These are phyloP conservation scores for Poeciliopsis presidionis DNA, from an alignment of 2,797 vertebrate species.

Conservation along the genomic window DNA sequence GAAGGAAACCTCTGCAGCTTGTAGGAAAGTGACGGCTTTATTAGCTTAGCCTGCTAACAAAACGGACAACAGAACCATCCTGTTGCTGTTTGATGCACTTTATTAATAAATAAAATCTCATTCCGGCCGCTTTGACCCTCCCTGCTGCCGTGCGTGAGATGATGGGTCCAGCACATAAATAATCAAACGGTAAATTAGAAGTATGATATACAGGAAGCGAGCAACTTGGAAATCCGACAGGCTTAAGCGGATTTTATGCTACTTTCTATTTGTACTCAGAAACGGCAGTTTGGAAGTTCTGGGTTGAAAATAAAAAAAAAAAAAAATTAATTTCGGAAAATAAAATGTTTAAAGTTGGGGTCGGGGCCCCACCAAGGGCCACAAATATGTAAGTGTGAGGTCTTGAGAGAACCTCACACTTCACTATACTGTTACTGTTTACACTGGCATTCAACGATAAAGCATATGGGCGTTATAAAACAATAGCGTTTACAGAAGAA, in stretches of 20 bases:
- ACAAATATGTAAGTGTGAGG: neutral
- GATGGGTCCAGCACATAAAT: neutral
- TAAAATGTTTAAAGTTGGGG: too few relatives aligned
- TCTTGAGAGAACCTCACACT: neutral
- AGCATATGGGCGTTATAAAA: neutral
- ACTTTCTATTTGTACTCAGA: neutral
- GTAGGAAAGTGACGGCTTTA: neutral
- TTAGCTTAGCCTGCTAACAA: conserved; percentile 54
- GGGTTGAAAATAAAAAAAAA: too few relatives aligned
- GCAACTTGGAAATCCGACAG: neutral
- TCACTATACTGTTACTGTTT: too few relatives aligned
- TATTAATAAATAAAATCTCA: neutral
- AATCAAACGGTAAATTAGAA: neutral
- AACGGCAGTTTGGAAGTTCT: neutral
- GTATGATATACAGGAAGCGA: neutral
- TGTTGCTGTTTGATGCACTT: conserved; percentile 26
- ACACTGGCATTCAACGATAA: neutral
- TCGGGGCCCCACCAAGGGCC: too few relatives aligned
- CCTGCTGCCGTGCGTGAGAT: neutral
- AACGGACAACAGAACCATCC: conserved; percentile 5
- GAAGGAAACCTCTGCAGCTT: conserved; percentile 12
- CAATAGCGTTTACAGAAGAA: neutral
- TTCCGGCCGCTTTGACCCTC: neutral
- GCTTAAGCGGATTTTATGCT: neutral
- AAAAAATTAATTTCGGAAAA: neutral